Evolutionary conservation across 2,888 invertebrate genomes (phyloP), one percentile per base, ranked within the genome.

Genomic region (Spilarctia lutea): DNA sequence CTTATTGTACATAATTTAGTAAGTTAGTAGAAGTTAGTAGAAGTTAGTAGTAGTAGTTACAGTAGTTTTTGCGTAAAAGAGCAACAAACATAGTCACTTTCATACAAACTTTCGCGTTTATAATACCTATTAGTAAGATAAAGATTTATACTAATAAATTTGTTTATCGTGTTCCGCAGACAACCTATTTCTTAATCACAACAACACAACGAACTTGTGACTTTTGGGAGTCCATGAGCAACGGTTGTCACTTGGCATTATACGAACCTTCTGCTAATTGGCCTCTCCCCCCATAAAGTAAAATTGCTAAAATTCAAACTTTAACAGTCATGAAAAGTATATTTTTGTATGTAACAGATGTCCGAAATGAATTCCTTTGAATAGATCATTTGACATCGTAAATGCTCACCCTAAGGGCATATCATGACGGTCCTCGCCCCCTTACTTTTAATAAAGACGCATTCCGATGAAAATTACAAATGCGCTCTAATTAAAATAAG

Each of bases 401-500:
- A 63, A 10, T 6, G 30, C 11, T 11, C 42, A 33, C 42, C 71
- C 63, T 63, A 24, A 39, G 60, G 42, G 63, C 6, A 45, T 63
- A 69, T 42, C 13, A 42, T 7, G 30, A 20, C 42, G 42, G 18
- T 39, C 18, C 27, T 60, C 52, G 18, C 39, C 69, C 39, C 16
- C 69, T 39, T n/a, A 63, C 42, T 35, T 39, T 68, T 68, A 82
- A 82, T 81, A 81, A 82, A 76, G 72, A 75, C 42, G 71, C 76
- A 84, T 86, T 81, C 82, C 77, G 65, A 68, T 65, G 42, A 67
- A 75, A 71, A 74, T 77, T 71, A 76, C 74, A 74, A 68, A 68
- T 71, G 33, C 16, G 75, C 60, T 39, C 71, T 84, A 86, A 86
- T 86, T 86, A 84, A 80, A 82, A 82, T 75, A 77, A 79, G 72